These are phyloP conservation scores for Ornithoptera alexandrae DNA, from an alignment of 2,888 invertebrate species.

Conservation along the genomic window DNA sequence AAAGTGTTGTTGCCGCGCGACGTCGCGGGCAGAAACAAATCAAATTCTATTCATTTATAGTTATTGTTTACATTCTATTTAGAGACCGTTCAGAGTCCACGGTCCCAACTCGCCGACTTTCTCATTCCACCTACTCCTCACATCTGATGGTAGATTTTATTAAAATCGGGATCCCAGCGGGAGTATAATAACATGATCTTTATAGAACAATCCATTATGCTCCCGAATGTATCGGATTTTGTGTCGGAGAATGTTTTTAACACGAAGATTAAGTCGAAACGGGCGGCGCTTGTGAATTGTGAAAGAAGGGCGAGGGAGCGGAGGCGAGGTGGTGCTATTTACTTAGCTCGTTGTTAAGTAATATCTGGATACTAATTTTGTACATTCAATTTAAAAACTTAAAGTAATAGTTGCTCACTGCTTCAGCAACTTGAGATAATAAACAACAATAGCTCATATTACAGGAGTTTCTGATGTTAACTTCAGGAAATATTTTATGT, in stretches of 20 bases:
- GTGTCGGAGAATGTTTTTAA: constrained; percentile 24
- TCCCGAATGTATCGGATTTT: constrained; percentile 25
- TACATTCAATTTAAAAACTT: not conserved
- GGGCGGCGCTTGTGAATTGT: not conserved
- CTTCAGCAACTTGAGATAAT: too few relatives aligned
- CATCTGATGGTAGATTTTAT: constrained; percentile 12
- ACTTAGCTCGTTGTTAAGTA: not conserved
- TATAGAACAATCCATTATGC: constrained; percentile 30
- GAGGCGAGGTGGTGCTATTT: not conserved
- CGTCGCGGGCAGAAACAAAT: too few relatives aligned
- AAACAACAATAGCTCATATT: too few relatives aligned
- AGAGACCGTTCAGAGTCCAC: not conserved
- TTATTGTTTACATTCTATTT: not conserved
- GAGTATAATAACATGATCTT: constrained; percentile 28
- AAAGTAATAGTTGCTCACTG: too few relatives aligned
- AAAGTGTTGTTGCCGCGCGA: too few relatives aligned
- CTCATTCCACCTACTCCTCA: too few relatives aligned
- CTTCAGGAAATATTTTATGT: too few relatives aligned
- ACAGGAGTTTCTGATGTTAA: too few relatives aligned
- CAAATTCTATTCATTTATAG: too few relatives aligned
- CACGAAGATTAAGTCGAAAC: not conserved
- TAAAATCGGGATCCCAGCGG: constrained; percentile 18
- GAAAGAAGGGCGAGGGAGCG: too few relatives aligned
- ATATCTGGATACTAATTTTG: not conserved
- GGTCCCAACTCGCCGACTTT: not conserved